These are phyloP conservation scores for Trematomus loennbergii DNA, from an alignment of 2,113 vertebrate genomes.

Conservation along the genomic window DNA sequence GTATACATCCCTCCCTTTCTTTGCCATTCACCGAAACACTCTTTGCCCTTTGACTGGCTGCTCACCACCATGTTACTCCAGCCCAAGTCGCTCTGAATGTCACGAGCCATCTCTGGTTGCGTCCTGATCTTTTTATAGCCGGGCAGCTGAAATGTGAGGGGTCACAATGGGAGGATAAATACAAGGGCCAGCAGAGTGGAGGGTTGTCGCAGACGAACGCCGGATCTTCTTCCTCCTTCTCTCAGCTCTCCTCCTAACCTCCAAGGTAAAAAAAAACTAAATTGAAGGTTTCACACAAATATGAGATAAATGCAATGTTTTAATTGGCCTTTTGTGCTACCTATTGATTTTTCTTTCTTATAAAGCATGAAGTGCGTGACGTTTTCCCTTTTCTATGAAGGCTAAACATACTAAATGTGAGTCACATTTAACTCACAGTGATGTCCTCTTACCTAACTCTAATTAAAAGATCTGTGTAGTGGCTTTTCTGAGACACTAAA, in stretches of 20 bases:
- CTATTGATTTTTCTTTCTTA: not conserved
- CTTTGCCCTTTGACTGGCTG: conserved; percentile 73
- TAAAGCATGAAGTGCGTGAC: not conserved
- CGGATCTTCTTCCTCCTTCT: conserved; percentile 73
- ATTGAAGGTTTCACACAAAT: not conserved
- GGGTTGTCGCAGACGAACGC: conserved; percentile 75
- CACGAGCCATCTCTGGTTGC: conserved; percentile 82
- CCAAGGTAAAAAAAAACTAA: conserved; percentile 77
- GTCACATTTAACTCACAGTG: not conserved
- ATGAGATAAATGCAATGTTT: not conserved
- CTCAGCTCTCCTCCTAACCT: conserved; percentile 72
- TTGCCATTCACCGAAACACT: conserved; percentile 51
- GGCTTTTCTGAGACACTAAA: too few relatives aligned
- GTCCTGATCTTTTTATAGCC: conserved; percentile 82
- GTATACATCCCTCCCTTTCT: conserved; percentile 13
- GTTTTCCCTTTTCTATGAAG: not conserved
- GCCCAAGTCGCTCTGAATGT: conserved; percentile 75
- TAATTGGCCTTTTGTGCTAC: not conserved
- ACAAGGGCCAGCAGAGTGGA: conserved; percentile 57
- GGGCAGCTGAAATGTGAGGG: conserved; percentile 85
- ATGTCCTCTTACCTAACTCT: not conserved
- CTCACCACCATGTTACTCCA: conserved; percentile 56
- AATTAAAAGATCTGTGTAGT: too few relatives aligned
- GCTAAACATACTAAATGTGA: not conserved
- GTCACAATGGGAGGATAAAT: conserved; percentile 86